A percentile compares a stretch with the other conserved stretches of the same genome.
These are phyloP conservation scores for Serrognathus titanus DNA, from an alignment of 2,888 invertebrate species.

Conservation along the genomic window DNA sequence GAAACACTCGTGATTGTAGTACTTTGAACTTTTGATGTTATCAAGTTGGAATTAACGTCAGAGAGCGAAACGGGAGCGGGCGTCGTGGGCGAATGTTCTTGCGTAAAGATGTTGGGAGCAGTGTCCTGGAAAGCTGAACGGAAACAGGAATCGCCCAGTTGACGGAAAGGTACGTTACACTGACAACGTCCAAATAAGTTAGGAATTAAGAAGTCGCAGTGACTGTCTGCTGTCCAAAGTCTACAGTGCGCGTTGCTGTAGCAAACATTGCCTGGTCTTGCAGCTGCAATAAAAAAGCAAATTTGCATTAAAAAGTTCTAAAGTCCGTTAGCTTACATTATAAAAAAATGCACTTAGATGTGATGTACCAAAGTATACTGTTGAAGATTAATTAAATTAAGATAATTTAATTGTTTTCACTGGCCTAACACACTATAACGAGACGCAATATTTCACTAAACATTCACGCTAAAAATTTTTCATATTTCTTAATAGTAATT, in stretches of 20 bases:
- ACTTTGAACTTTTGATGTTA: constrained; percentile 49
- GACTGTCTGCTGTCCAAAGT: constrained; percentile 77
- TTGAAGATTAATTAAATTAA: no score
- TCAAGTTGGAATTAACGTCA: constrained; percentile 38
- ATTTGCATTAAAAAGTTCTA: no score
- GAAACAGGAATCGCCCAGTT: constrained; percentile 64
- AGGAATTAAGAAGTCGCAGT: constrained; percentile 86
- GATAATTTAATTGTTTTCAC: no score
- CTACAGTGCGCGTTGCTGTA: constrained; percentile 87
- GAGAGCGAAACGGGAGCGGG: constrained; percentile 32
- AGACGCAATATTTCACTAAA: no score
- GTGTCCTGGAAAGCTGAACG: constrained; percentile 47
- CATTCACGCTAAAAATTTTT: no score
- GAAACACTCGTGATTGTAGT: constrained; percentile 38
- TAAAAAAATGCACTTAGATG: no score
- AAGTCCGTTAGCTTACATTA: no score
- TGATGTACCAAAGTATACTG: no score
- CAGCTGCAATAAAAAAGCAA: constrained; percentile 60
- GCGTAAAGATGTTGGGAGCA: constrained; percentile 14
- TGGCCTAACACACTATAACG: no score
- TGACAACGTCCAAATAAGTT: constrained; percentile 86
- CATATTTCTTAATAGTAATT: no score
- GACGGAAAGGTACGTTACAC: constrained; percentile 66
- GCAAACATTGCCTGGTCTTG: constrained; percentile 81
- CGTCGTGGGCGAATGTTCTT: constrained; percentile 25